A percentile compares a stretch with the other conserved stretches of the same genome.
Evolutionary conservation across 2,888 invertebrate species (phyloP).

Genomic region (Agonopterix heracliana): DNA sequence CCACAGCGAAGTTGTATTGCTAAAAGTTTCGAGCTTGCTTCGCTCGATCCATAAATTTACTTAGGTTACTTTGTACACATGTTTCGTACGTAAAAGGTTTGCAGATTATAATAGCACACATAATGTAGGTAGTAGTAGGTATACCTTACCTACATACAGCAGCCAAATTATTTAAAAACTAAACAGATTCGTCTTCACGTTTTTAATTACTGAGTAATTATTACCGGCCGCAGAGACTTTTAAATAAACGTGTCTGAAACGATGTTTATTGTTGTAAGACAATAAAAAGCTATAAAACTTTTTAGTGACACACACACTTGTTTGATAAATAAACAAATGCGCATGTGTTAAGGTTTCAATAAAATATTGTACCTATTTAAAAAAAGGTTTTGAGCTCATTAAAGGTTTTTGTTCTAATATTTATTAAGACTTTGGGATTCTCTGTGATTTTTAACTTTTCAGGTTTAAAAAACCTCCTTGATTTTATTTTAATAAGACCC

Average conservation of each 20-base stretch:
- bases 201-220: constrained; percentile 41
- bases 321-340: constrained; percentile 54
- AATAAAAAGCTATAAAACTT: constrained; percentile 44
- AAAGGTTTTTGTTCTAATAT: too few relatives aligned
- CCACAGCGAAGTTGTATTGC: too few relatives aligned
- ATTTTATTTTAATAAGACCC: too few relatives aligned
- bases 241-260: constrained; percentile 10
- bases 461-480: too few relatives aligned
- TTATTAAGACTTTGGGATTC: too few relatives aligned
- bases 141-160: neutral
- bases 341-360: constrained; percentile 38
- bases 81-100: too few relatives aligned
- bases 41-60: too few relatives aligned
- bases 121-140: too few relatives aligned
- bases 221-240: constrained; percentile 28
- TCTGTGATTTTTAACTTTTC: too few relatives aligned
- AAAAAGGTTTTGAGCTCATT: neutral
- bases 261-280: constrained; percentile 41
- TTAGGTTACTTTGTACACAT: too few relatives aligned
- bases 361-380: constrained; percentile 13
- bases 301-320: constrained; percentile 61
- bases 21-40: too few relatives aligned
- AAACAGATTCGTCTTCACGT: constrained; percentile 21
- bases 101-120: too few relatives aligned
- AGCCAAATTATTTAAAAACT: constrained; percentile 7